A percentile compares a stretch with the other conserved stretches of the same genome.
Conservation (phyloP, 2,113 vertebrate species). For the Aplodontia rufa region DNA sequence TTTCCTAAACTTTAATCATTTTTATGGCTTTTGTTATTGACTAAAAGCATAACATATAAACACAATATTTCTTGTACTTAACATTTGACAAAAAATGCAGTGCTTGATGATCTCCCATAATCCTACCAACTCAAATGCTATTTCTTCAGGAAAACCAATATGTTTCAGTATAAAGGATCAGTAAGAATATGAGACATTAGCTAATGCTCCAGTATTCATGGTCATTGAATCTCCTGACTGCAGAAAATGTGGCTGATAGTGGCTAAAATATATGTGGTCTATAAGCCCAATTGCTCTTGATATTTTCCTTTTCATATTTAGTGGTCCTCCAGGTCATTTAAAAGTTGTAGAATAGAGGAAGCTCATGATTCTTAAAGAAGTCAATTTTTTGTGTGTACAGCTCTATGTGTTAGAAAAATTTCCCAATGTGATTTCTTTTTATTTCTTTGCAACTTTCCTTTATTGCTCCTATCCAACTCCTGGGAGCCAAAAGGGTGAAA, state of each 20-base stretch:
- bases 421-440: constrained; percentile 37
- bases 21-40: constrained; percentile 67
- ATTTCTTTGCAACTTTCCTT: constrained; percentile 10
- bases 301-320: neutral
- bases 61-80: constrained; percentile 63
- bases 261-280: neutral
- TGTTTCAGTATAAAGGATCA: constrained; percentile 43
- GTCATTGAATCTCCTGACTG: neutral
- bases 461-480: neutral
- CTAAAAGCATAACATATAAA: constrained; percentile 48
- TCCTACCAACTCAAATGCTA: constrained; percentile 22
- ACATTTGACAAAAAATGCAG: constrained; percentile 61
- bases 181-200: constrained; percentile 48
- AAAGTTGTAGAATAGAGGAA: neutral
- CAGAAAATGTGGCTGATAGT: neutral
- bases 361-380: neutral
- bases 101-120: constrained; percentile 50
- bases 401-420: neutral
- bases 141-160: constrained; percentile 62
- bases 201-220: constrained; percentile 10
- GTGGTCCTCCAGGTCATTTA: neutral
- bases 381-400: neutral
- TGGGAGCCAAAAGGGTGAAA: neutral
- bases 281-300: neutral
- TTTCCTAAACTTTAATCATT: constrained; percentile 65